Percentiles rank a stretch among this genome's conserved stretches.
These are phyloP conservation scores for Cynopterus sphinx DNA, from an alignment of 2,797 vertebrate genomes.

Conservation along the genomic window DNA sequence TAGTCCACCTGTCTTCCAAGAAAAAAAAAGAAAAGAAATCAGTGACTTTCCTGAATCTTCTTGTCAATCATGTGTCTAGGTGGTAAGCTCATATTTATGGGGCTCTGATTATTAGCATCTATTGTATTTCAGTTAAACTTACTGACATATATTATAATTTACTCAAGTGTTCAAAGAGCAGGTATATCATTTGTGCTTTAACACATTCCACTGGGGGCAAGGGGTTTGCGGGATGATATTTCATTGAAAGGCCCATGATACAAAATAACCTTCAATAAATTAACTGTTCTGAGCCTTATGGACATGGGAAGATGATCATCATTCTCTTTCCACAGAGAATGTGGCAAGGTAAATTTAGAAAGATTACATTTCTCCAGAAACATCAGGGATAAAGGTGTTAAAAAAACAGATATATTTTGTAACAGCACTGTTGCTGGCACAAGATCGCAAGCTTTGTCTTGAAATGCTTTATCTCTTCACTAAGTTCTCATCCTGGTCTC, in stretches of 20 bases:
- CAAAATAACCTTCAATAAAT: neutral
- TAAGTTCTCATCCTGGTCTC: neutral
- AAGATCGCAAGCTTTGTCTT: neutral
- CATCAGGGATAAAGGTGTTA: neutral
- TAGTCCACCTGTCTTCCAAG: slow-evolving; percentile 51
- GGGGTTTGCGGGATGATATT: neutral
- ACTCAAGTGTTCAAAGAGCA: slow-evolving; percentile 42
- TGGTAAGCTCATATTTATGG: neutral
- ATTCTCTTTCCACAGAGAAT: neutral
- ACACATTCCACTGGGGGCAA: slow-evolving; percentile 4
- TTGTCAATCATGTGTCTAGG: neutral
- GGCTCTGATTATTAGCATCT: slow-evolving; percentile 36
- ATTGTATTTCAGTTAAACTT: slow-evolving; percentile 51
- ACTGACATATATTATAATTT: slow-evolving; percentile 56
- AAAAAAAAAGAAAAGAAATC: neutral
- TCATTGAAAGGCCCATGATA: neutral
- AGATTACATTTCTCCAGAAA: neutral
- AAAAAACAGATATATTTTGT: neutral
- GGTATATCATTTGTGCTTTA: slow-evolving; percentile 26
- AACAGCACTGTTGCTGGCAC: neutral
- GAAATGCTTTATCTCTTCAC: neutral
- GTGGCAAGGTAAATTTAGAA: neutral
- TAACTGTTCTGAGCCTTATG: neutral
- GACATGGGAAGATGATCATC: neutral
- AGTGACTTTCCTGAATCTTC: neutral